phyloP scores from a whole-genome alignment of 2,797 vertebrate genomes.

The Acrossocheilus fasciatus region DNA sequence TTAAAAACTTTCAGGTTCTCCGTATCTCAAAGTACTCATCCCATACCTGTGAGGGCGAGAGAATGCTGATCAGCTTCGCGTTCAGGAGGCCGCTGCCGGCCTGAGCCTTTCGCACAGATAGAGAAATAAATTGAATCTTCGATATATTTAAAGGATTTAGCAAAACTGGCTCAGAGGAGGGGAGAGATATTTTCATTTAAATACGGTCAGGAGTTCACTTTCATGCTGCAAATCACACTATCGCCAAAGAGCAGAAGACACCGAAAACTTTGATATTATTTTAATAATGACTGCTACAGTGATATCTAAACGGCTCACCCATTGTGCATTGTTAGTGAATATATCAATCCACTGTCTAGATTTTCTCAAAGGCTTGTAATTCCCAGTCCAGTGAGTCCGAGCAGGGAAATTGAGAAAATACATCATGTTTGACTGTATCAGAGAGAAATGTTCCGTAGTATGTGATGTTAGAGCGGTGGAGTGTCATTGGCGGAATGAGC shows the following conservation, averaged over 20 bases:
- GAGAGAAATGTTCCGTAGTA: conserved; percentile 29
- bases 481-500: conserved; percentile 42
- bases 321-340: conserved; percentile 13
- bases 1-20: conserved; percentile 23
- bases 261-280: conserved; percentile 12
- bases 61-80: not conserved
- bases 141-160: conserved; percentile 30
- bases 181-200: conserved; percentile 8
- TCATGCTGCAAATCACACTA: not conserved
- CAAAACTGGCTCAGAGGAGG: not conserved
- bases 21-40: conserved; percentile 6
- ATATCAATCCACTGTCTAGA: not conserved
- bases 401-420: conserved; percentile 25
- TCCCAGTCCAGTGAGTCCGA: conserved; percentile 17
- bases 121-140: conserved; percentile 46
- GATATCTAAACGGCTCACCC: conserved; percentile 8
- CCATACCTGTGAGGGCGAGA: not conserved
- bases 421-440: conserved; percentile 25
- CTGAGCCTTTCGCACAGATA: conserved; percentile 10
- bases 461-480: conserved; percentile 34
- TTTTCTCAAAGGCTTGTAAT: conserved; percentile 26
- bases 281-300: conserved; percentile 22
- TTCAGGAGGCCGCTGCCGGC: not conserved
- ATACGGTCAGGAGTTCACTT: conserved; percentile 15
- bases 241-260: conserved; percentile 4